Percentiles rank a stretch among this genome's conserved stretches.
Conservation (phyloP, 2,797 vertebrate genomes). For the Alcedo quadribrachys region DNA sequence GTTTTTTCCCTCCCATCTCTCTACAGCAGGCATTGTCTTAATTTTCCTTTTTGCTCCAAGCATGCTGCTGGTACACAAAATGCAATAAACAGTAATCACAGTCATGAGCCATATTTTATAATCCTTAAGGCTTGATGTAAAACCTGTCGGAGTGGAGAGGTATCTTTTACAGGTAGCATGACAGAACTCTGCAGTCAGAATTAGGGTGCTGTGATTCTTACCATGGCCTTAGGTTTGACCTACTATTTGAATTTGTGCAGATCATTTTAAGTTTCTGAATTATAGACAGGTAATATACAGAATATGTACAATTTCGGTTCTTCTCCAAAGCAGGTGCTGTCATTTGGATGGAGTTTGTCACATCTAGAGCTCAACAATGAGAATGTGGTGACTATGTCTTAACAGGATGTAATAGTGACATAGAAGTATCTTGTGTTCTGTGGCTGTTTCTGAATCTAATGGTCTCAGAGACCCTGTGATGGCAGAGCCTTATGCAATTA, state of each 20-base stretch:
- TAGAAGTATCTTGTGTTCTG: not conserved
- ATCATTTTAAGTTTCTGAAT: not conserved
- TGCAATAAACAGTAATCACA: constrained; percentile 27
- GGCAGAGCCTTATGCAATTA: not conserved
- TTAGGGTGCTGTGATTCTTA: not conserved
- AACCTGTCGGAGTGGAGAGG: not conserved
- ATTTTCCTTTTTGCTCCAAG: constrained; percentile 8
- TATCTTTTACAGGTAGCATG: not conserved
- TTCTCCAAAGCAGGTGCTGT: not conserved
- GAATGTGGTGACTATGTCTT: not conserved
- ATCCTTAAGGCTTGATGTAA: constrained; percentile 8
- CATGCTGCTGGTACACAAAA: constrained; percentile 36
- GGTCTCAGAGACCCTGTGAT: not conserved
- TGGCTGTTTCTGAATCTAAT: not conserved
- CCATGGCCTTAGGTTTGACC: not conserved
- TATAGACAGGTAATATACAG: not conserved
- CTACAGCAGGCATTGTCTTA: not conserved
- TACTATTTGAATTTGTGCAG: not conserved
- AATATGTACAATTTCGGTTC: not conserved
- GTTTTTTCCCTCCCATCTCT: not conserved
- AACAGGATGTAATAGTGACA: not conserved
- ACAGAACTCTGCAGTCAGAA: not conserved
- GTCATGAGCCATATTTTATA: constrained; percentile 1
- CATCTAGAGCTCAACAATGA: not conserved
- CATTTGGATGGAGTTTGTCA: not conserved